These are phyloP conservation scores for Poeciliopsis retropinna DNA, from an alignment of 2,113 vertebrate genomes.

Conservation along the genomic window DNA sequence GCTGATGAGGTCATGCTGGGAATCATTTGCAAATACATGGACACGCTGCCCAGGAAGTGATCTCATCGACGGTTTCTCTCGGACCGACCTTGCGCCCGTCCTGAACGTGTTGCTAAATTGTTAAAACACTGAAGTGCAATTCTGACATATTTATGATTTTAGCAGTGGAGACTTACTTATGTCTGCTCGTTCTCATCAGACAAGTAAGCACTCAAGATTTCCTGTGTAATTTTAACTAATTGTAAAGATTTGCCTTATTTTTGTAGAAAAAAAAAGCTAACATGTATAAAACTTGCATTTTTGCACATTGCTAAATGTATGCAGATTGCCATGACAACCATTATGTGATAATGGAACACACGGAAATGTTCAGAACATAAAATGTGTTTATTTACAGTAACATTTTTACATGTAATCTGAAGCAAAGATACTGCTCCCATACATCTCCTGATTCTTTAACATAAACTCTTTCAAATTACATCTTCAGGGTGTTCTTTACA, in stretches of 20 bases:
- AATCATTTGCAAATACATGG: conserved; percentile 89
- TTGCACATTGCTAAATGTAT: rapidly evolving
- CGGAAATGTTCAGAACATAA: conserved; percentile 32
- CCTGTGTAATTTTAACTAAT: neutral
- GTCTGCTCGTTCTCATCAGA: neutral
- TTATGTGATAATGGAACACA: neutral
- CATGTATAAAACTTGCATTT: neutral
- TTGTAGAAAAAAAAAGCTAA: conserved; percentile 1
- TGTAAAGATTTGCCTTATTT: neutral
- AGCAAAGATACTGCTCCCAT: conserved; percentile 10
- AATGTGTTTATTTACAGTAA: conserved; percentile 71
- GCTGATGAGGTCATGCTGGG: conserved; percentile 87
- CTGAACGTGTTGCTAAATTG: conserved; percentile 4
- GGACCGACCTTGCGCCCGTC: neutral
- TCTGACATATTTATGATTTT: neutral
- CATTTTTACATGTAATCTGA: conserved; percentile 47
- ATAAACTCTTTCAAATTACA: neutral
- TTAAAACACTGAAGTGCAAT: conserved; percentile 40
- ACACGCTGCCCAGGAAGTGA: conserved; percentile 79
- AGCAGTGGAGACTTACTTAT: neutral
- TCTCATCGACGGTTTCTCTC: conserved; percentile 16
- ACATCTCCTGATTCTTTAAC: neutral
- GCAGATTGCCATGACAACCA: neutral
- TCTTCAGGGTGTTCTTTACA: neutral
- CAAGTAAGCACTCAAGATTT: neutral